Evolutionary conservation across 2,888 invertebrate genomes (phyloP), one percentile per base, ranked within the genome.

Genomic region (Diaphora mendica): DNA sequence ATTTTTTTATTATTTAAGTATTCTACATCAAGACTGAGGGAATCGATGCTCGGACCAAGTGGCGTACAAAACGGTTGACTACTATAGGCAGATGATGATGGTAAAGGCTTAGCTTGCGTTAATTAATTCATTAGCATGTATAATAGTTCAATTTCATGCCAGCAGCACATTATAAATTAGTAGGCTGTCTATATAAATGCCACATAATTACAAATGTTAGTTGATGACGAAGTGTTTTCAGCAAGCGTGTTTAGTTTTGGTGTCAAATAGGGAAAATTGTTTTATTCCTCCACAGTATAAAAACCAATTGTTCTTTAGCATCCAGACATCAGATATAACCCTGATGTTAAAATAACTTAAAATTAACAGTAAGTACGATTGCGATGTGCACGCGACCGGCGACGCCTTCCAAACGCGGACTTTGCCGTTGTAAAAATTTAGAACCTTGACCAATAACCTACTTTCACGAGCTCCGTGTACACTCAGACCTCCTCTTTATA

Each of bases 381-480:
- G 17, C 42, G 62, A 11, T 42, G 26, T 44, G 42, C 68, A 68
- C 72, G 72, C 72, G n/a, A n/a, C n/a, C n/a, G n/a, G n/a, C n/a
- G 48, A 72, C 23, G 68, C 62, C 17, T 64, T 68, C 39, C 35
- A 51, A 72, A 26, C 64, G 62, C 26, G 48, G 35, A 64, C n/a
- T 70, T 65, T 70, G 35, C 30, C 23, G 62, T 39, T 44, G 33
- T 64, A 48, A 39, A n/a, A 42, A 59, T 26, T 39, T 44, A 30
- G 55, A 71, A 75, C 86, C 87, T 86, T 86, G 86, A 85, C 80
- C 85, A 80, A 65, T 84, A 81, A 82, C 87, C 85, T 64, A 87
- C 75, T 84, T 86, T 71, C 55, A 69, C 59, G 65, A 35, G 67
- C 70, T 64, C 76, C 17, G 75, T 73, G 55, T 64, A 68, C 72